Conservation (phyloP, 2,797 vertebrate species). For the Avahi laniger region DNA sequence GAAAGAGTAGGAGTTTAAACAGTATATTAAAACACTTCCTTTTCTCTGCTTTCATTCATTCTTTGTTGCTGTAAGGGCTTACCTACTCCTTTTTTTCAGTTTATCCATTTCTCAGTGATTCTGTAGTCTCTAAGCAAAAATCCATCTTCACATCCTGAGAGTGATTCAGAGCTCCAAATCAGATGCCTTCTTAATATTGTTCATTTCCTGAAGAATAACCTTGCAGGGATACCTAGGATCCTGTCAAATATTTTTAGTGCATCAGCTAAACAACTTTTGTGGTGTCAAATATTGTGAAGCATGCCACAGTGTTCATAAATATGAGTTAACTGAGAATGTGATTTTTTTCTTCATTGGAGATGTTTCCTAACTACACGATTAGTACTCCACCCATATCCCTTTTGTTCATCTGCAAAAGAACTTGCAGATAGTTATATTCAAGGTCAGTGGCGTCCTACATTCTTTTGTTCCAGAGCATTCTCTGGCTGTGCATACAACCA, state of each 20-base stretch:
- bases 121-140: not conserved
- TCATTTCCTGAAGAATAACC: not conserved
- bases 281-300: not conserved
- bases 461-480: not conserved
- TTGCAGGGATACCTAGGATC: not conserved
- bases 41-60: not conserved
- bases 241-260: not conserved
- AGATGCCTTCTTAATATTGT: not conserved
- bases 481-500: not conserved
- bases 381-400: not conserved
- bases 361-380: not conserved
- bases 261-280: not conserved
- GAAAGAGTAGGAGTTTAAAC: not conserved
- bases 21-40: not conserved
- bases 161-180: not conserved
- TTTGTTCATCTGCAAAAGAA: not conserved
- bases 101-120: not conserved
- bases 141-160: not conserved
- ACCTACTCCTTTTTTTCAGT: not conserved
- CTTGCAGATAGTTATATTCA: not conserved
- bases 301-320: not conserved
- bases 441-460: not conserved
- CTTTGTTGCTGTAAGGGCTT: not conserved
- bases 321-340: not conserved
- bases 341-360: not conserved